Evolutionary conservation across 2,113 vertebrate species (phyloP).

Genomic region (Corythornis cristatus): DNA sequence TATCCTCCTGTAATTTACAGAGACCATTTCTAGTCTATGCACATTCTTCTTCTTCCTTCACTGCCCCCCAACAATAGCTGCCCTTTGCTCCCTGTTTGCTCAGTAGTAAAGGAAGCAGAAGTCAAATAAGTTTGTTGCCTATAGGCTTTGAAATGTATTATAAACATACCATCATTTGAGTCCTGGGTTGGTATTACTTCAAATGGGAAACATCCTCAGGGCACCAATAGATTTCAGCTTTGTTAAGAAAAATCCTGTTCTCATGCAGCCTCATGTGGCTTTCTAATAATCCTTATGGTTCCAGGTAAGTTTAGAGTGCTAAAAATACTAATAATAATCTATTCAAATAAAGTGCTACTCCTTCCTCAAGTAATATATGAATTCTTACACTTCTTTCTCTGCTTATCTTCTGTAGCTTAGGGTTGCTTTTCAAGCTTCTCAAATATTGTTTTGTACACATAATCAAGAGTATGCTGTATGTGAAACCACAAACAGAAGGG

Average conservation of each 20-base stretch:
- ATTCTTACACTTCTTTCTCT: neutral
- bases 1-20: neutral
- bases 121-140: neutral
- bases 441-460: neutral
- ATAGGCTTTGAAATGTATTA: conserved; percentile 24
- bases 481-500: neutral
- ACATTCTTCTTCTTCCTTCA: neutral
- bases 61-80: conserved; percentile 20
- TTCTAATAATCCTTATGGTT: neutral
- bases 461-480: neutral
- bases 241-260: neutral
- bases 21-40: neutral
- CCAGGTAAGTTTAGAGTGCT: neutral
- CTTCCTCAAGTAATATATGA: neutral
- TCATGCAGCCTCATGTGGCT: neutral
- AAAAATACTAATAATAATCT: neutral
- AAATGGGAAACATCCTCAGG: neutral
- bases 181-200: neutral
- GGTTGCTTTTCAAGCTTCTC: neutral
- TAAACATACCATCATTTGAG: neutral
- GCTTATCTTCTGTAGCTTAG: neutral
- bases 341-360: neutral
- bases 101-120: neutral
- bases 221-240: neutral
- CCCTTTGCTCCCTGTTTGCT: conserved; percentile 16